Base-by-base conservation (phyloP, 23 tunicate genomes). In the Ascidia mentula region DNA sequence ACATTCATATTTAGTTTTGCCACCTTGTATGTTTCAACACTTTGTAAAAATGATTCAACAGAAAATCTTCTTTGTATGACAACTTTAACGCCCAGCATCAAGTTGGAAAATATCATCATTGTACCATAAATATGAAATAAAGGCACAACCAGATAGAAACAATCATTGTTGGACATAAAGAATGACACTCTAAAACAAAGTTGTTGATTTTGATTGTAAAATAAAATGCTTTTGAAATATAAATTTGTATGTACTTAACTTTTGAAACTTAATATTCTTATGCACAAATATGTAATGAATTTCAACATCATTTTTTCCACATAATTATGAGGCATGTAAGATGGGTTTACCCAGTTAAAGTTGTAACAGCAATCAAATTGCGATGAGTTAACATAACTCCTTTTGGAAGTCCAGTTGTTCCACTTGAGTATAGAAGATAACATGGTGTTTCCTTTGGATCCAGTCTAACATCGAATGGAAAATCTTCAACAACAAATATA, bases 401-500 rank as follows among this genome's bases (percentile, higher is more conserved):
- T 79, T 89, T 89, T 6, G 95, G 95, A 36, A 84, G 72, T 0
- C 95, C 95, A 17, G 95, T 89, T 2, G 95, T 89, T 39, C 95
- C 95, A 60, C 89, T 84, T 22, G 93, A 83, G 38, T 82, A 88
- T 6, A 82, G 88, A 0, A 84, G 32, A 20, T 76, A 1, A 38
- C 69, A 65, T 3, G 77, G 37, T 22, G 78, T 81, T 31, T 84
- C 87, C 35, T 74, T 82, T 0, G 73, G 24, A 31, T 74, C 70
- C 9, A 46, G 42, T 46, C 34, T 36, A 18, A 82, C 73, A n/a
- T 46, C 17, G 0, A 32, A 37, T 18, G 87, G 87, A 59, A 72
- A 82, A 74, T 82, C 87, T 82, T 40, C 22, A 53, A 26, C 22
- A 9, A 9, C 22, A 20, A 28, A 28, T 15, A 42, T 42, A 9